Evolutionary conservation across 2,888 invertebrate genomes (phyloP).

Genomic region (Athetis lepigone): DNA sequence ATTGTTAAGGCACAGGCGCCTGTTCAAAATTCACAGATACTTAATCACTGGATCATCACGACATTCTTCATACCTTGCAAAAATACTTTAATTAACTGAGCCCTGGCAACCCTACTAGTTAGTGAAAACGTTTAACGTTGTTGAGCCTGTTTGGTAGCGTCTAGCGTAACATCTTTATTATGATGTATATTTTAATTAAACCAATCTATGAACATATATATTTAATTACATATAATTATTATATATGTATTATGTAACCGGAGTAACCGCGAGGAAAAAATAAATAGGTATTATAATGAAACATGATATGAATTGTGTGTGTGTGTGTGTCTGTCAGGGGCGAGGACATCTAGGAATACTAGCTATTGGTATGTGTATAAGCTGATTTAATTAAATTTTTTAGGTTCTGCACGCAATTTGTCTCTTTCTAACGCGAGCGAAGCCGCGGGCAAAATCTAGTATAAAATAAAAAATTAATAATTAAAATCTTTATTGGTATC

Average conservation of each 20-base stretch:
- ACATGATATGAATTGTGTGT: conserved; percentile 29
- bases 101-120: too few species aligned
- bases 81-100: too few species aligned
- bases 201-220: conserved; percentile 9
- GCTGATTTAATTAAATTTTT: conserved; percentile 18
- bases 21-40: too few species aligned
- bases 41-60: too few species aligned
- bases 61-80: too few species aligned
- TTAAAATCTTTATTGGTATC: too few species aligned
- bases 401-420: too few species aligned
- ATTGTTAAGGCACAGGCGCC: too few species aligned
- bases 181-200: conserved; percentile 32
- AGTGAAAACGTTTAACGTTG: conserved; percentile 59
- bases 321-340: conserved; percentile 33
- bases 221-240: conserved; percentile 40
- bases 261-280: conserved; percentile 19
- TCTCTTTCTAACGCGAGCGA: too few species aligned
- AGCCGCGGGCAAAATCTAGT: too few species aligned
- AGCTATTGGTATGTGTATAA: too few species aligned
- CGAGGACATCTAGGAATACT: conserved; percentile 46
- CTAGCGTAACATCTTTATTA: conserved; percentile 26
- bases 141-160: conserved; percentile 7
- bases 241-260: conserved; percentile 34
- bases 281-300: conserved; percentile 30
- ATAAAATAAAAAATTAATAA: too few species aligned